Base-by-base conservation (phyloP, 2,113 vertebrate genomes). In the Edolisoma coerulescens region DNA sequence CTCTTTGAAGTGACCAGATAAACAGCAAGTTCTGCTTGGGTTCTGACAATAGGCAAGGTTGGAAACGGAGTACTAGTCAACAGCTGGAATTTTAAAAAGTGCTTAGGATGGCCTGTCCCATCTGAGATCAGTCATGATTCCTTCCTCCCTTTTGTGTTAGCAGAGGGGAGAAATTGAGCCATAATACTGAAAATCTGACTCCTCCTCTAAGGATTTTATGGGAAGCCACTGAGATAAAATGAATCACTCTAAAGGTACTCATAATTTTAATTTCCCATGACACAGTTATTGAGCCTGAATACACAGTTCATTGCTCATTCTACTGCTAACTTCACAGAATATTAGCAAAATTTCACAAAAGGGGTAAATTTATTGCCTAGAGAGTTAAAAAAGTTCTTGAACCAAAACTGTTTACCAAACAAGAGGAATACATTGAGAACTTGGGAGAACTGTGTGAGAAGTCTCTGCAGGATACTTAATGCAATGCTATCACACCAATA, bases 241-340 rank as follows among this genome's bases (percentile, higher is more conserved):
- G 23, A 91, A 84, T 87, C 56, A n/a, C 60, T 6, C 5, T 79
- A 79, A 91, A 84, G 30, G 13, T 33, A 81, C 15, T 17, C 39
- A 68, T 84, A 74, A 82, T 89, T 91, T 95, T 75, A 91, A 84
- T 87, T 95, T 93, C 65, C 50, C 27, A 28, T 75, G 69, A 90
- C 22, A 49, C 44, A 69, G 27, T 44, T 89, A 82, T 26, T 82
- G 57, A 67, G 67, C 49, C 22, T 85, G 78, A 50, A 87, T 54
- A 70, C 14, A 63, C 22, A 76, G 39, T 82, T 79, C 69, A 41
- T 75, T 89, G 56, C n/a, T 74, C 54, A 84, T 84, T 87, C 39
- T 67, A 78, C 45, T 63, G 23, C 39, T 77, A 89, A 33, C 41
- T 42, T 81, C 37, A 53, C 28, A 65, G 35, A 32, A 28, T 81